Base-by-base conservation (phyloP, 2,888 invertebrate species). In the Tachina grossa region DNA sequence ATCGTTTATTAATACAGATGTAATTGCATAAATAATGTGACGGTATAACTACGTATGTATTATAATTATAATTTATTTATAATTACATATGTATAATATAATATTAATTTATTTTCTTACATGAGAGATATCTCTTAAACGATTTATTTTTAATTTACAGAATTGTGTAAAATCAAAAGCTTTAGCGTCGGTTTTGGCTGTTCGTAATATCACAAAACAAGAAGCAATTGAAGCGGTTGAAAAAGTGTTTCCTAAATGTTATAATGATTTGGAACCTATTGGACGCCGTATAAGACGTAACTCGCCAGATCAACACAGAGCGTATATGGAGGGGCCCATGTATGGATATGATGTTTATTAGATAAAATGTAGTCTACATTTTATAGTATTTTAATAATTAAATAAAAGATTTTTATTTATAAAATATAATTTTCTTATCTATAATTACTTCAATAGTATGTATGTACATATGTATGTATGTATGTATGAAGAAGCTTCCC, bases 111-210 rank as follows among this genome's bases (percentile, higher is more conserved):
- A 6, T 31, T 31, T 31, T 31, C 31, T 31, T 31, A 31, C 31
- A 1, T 31, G 6, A 31, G 31, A 31, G 6, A 5, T 31, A 31
- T 31, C 5, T 31, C 6, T 31, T 6, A 6, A 31, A 31, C 31
- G 31, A n/a, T 43, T 59, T 83, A 45, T 53, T 86, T 66, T 88
- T 39, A 16, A 16, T 87, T 76, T 94, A 19, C 91, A 97, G 95
- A 95, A 96, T 88, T 99, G 99, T 93, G 98, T 99, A 0, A 97
- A 96, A 92, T 94, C 95, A 1, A 97, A 98, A 93, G 98, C 99
- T 0, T 89, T 96, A 39, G 94, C 95, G 87, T 98, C 98, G 0
- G 95, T 99, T 1, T 89, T 97, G 88, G 96, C 97, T 66, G 97
- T 97, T 0, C 94, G 97, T 75, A 95, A 96, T 89, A 95, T 98